phyloP scores from a whole-genome alignment of 2,797 vertebrate species.

The Acrossocheilus wenchowensis region DNA sequence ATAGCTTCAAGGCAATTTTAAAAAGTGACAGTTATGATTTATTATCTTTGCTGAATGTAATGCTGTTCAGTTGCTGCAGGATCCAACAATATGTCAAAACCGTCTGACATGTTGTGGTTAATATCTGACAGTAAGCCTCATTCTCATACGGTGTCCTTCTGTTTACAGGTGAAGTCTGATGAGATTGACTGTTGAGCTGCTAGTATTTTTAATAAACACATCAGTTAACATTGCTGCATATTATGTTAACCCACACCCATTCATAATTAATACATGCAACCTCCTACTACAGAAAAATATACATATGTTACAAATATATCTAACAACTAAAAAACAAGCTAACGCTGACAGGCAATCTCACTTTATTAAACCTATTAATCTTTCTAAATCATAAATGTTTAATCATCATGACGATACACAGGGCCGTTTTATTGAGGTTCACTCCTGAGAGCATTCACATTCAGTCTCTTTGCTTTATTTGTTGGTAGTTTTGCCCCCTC shows the following conservation, averaged over 20 bases:
- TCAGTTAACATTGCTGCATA: neutral
- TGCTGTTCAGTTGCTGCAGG: neutral
- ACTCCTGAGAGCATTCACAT: neutral
- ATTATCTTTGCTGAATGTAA: neutral
- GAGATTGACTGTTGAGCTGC: neutral
- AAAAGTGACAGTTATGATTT: neutral
- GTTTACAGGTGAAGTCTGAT: neutral
- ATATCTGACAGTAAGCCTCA: neutral
- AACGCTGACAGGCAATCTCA: neutral
- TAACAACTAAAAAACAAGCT: neutral
- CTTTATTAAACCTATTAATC: neutral
- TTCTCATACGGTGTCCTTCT: neutral
- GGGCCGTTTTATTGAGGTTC: neutral
- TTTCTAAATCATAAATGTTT: neutral
- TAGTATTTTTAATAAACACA: neutral
- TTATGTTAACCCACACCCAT: neutral
- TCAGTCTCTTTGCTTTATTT: constrained; percentile 1
- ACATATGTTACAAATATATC: neutral
- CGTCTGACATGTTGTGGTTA: neutral
- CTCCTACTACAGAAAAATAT: neutral
- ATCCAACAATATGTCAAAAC: neutral
- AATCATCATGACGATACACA: neutral
- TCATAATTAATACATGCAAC: neutral
- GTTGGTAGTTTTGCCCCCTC: neutral
- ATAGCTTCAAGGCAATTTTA: neutral